Conservation (phyloP, 2,113 vertebrate genomes). For the Stigmatopora argus region DNA sequence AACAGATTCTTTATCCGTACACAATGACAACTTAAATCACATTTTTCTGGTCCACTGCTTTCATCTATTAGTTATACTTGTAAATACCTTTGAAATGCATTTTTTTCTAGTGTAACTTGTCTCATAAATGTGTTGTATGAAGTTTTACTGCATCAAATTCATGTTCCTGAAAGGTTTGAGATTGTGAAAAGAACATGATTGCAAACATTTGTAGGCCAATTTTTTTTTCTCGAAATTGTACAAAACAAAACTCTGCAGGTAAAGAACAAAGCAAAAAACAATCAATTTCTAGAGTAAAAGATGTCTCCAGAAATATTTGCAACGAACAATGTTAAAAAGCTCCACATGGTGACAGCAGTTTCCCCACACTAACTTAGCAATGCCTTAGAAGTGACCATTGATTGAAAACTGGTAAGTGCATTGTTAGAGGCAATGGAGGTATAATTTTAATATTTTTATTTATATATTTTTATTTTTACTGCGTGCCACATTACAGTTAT, state of each 20-base stretch:
- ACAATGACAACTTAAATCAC: background rate
- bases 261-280: background rate
- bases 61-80: background rate
- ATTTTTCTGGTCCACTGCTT: background rate
- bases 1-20: background rate
- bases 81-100: background rate
- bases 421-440: too few relatives aligned
- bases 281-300: too few relatives aligned
- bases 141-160: too few relatives aligned
- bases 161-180: too few relatives aligned
- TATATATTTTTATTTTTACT: background rate
- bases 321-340: background rate
- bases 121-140: too few relatives aligned
- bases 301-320: background rate
- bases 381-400: too few relatives aligned
- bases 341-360: slow-evolving; percentile 41
- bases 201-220: too few relatives aligned
- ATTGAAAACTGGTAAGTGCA: too few relatives aligned
- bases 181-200: too few relatives aligned
- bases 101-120: background rate
- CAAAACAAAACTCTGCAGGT: background rate
- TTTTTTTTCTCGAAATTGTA: background rate
- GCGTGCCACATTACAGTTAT: background rate
- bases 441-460: too few relatives aligned
- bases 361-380: background rate